Evolutionary conservation across 2,888 invertebrate species (phyloP).

Genomic region (Polyommatus icarus): DNA sequence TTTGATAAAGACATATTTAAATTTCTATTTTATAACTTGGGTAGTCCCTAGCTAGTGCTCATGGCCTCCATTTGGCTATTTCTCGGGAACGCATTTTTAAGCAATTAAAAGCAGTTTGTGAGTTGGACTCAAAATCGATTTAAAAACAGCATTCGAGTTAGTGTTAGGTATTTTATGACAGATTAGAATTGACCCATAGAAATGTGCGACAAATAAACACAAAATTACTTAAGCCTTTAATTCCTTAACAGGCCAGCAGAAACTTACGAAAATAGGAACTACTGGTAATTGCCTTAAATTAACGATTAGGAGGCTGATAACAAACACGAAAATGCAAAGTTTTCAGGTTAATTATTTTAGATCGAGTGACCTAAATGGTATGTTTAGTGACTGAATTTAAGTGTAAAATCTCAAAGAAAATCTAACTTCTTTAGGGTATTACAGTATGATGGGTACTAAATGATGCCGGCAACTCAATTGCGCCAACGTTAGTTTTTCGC

Average conservation of each 20-base stretch:
- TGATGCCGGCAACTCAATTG: too few species aligned
- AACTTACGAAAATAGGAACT: slow-evolving; percentile 11
- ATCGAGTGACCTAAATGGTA: neutral
- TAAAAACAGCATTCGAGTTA: neutral
- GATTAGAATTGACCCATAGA: neutral
- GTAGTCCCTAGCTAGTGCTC: too few species aligned
- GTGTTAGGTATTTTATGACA: neutral
- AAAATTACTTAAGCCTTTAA: neutral
- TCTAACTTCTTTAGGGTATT: neutral
- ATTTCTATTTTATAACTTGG: too few species aligned
- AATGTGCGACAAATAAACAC: neutral
- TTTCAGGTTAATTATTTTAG: neutral
- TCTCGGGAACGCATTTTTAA: too few species aligned
- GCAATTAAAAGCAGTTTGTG: too few species aligned
- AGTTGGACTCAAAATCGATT: too few species aligned
- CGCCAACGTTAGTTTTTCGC: too few species aligned
- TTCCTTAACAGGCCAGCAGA: neutral
- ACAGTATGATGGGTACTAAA: too few species aligned
- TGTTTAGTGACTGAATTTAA: neutral
- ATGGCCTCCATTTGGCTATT: too few species aligned
- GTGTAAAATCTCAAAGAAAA: neutral
- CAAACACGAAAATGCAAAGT: neutral
- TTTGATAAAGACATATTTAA: too few species aligned
- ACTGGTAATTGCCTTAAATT: neutral
- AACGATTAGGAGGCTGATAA: neutral